These are phyloP conservation scores for Sebastiscus tertius DNA, from an alignment of 2,797 vertebrate species.

Conservation along the genomic window DNA sequence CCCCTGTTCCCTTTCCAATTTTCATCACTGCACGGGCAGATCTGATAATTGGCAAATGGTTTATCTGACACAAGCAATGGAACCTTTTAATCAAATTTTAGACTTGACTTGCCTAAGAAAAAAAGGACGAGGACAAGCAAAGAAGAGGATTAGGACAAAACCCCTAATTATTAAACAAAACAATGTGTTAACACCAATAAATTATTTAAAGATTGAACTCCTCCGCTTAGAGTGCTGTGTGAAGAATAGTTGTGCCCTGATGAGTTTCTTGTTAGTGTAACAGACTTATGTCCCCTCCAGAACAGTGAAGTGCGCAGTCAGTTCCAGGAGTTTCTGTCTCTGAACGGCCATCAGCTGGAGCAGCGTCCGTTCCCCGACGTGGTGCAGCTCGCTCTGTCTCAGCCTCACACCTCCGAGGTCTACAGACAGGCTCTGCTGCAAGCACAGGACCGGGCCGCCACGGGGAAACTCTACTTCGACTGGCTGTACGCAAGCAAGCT, in stretches of 20 bases:
- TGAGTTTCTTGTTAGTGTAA: background rate
- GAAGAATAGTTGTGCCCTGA: background rate
- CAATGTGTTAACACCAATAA: no score
- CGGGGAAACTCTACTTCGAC: conserved; percentile 89
- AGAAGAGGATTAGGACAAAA: no score
- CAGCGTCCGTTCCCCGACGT: conserved; percentile 92
- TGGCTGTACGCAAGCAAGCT: conserved; percentile 87
- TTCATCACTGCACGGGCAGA: no score
- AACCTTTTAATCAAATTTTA: no score
- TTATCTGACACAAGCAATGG: no score
- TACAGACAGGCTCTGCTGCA: conserved; percentile 89
- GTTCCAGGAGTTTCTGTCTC: conserved; percentile 97
- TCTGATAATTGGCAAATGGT: no score
- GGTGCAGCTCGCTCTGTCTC: conserved; percentile 93
- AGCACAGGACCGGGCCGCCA: conserved; percentile 80
- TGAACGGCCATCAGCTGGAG: conserved; percentile 94
- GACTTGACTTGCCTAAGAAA: no score
- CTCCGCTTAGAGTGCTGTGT: background rate
- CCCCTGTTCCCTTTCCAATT: no score
- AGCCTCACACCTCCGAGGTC: conserved; percentile 89
- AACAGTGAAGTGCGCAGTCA: conserved; percentile 88
- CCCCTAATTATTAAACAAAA: no score
- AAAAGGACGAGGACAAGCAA: no score
- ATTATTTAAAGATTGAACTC: no score
- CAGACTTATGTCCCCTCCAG: conserved; percentile 69